Percentiles rank a stretch among this genome's conserved stretches.
Conservation (phyloP, 2,888 invertebrate genomes). For the Drosophila austrosaltans region DNA sequence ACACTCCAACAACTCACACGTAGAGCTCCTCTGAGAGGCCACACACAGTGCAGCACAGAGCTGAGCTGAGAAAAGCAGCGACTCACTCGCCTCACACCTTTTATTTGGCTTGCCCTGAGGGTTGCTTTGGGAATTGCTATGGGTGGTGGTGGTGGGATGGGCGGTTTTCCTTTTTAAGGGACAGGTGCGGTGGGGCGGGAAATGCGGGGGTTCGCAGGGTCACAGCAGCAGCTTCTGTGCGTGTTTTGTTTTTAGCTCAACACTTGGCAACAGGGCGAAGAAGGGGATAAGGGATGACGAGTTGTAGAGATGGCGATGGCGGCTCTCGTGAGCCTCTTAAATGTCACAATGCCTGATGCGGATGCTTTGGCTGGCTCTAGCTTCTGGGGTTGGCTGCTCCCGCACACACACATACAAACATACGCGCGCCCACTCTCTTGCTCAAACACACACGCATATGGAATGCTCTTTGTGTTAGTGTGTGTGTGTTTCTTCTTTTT, state of each 20-base stretch:
- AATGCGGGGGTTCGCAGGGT: conserved; percentile 11
- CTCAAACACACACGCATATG: conserved; percentile 27
- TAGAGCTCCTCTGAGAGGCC: conserved; percentile 56
- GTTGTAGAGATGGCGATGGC: conserved; percentile 24
- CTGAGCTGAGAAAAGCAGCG: conserved; percentile 15
- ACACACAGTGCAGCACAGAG: conserved; percentile 41
- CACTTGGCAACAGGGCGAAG: conserved; percentile 34
- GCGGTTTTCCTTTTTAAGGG: neutral
- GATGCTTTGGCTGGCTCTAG: conserved; percentile 63
- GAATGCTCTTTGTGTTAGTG: conserved; percentile 5
- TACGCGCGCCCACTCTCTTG: neutral
- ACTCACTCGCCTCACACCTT: conserved; percentile 9
- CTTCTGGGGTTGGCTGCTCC: conserved; percentile 51
- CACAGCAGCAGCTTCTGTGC: conserved; percentile 43
- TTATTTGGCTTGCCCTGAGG: conserved; percentile 57
- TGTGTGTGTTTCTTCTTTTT: neutral
- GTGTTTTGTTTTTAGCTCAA: conserved; percentile 77
- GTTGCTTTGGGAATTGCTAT: conserved; percentile 59
- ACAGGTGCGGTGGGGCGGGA: conserved; percentile 9
- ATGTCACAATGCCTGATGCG: conserved; percentile 74
- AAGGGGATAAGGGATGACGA: neutral
- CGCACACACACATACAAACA: neutral
- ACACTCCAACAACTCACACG: conserved; percentile 36
- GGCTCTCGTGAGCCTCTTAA: conserved; percentile 72
- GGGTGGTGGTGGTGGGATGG: conserved; percentile 8